Base-by-base conservation (phyloP, 2,888 invertebrate species). In the Acleris laterana region DNA sequence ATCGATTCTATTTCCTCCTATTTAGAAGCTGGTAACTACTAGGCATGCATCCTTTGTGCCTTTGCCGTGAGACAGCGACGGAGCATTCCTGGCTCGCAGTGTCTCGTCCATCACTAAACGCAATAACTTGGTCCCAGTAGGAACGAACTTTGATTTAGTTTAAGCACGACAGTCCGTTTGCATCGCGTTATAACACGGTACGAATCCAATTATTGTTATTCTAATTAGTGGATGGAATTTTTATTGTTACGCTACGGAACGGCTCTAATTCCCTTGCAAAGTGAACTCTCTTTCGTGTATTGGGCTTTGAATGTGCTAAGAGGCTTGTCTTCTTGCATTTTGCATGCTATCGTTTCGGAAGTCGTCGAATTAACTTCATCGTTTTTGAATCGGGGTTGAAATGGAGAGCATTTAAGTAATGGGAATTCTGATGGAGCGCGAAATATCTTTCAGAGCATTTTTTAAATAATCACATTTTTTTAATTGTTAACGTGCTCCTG, bases 91-190 rank as follows among this genome's bases (percentile, higher is more conserved):
- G 17, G 17, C 46, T 17, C 17, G 46, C n/a, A 5, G 46, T 51
- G 60, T 61, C 44, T 65, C 60, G 49, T 65, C 65, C 60, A 56
- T 70, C 72, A 68, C 75, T 80, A 81, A 81, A 79, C 82, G 80
- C 76, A 73, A 79, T 77, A 76, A 78, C 74, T 72, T 71, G 76
- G 77, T 86, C 89, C 86, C 89, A 76, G 71, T 78, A 90, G 89
- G 86, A 83, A 82, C 84, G 85, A 90, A 90, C 84, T 90, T 90
- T 89, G 87, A 90, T 90, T 89, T 85, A 88, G 89, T 90, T 90
- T 82, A 85, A 86, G 87, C 82, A 82, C 81, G 85, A 85, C 85
- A 85, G 86, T 89, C 84, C 81, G 85, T 80, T 84, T 85, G 81
- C 81, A 79, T 80, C 82, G 80, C 82, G 71, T 67, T 70, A 71